These are phyloP conservation scores for Solenopsis invicta DNA, from an alignment of 1,140 invertebrate species.

Conservation along the genomic window DNA sequence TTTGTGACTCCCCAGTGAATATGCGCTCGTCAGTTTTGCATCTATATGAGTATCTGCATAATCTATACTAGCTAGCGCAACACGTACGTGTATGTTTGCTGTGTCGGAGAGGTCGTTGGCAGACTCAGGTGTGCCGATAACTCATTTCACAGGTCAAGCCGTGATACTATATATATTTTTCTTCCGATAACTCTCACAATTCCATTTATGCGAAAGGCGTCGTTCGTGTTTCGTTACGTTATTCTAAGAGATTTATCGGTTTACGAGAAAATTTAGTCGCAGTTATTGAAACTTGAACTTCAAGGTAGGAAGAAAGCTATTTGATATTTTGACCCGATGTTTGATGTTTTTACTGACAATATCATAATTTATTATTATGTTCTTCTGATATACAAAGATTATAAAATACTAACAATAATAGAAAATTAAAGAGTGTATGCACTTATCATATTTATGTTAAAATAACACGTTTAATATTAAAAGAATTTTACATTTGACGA, in stretches of 20 bases:
- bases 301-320: not conserved
- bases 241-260: constrained; percentile 37
- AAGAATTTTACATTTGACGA: not conserved
- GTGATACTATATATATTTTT: constrained; percentile 52
- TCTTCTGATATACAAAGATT: not conserved
- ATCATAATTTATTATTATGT: not conserved
- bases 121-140: constrained; percentile 57
- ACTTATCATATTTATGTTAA: not conserved
- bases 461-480: not conserved
- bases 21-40: constrained; percentile 40
- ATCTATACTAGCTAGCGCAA: constrained; percentile 39
- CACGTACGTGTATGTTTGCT: constrained; percentile 9
- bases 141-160: constrained; percentile 16
- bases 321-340: not conserved
- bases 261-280: constrained; percentile 4
- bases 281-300: not conserved
- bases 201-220: not conserved
- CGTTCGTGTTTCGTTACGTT: not conserved
- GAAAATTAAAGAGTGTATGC: not conserved
- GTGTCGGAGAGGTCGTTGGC: constrained; percentile 6
- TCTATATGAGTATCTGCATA: constrained; percentile 35
- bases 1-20: constrained; percentile 46
- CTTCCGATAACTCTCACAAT: constrained; percentile 29
- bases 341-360: not conserved
- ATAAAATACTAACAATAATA: constrained; percentile 1